A percentile compares a stretch with the other conserved stretches of the same genome.
Evolutionary conservation across 1,140 invertebrate species (phyloP).

Genomic region (Neuroterus valhalla): DNA sequence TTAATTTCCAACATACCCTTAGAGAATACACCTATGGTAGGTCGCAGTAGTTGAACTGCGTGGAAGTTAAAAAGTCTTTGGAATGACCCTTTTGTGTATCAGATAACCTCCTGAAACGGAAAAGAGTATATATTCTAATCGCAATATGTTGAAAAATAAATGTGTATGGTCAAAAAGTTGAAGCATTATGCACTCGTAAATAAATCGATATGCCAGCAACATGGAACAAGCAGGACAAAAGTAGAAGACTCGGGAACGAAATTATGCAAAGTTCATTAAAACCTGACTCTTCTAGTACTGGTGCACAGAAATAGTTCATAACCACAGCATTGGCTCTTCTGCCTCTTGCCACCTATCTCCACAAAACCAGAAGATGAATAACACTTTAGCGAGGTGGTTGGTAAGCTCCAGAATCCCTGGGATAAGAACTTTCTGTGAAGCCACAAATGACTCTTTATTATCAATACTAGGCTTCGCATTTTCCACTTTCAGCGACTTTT

Average conservation of each 20-base stretch:
- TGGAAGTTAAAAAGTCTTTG: too few relatives aligned
- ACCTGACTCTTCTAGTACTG: slow-evolving; percentile 46
- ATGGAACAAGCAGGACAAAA: slow-evolving; percentile 39
- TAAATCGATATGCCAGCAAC: slow-evolving; percentile 55
- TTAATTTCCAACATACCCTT: too few relatives aligned
- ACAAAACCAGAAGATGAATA: slow-evolving; percentile 50
- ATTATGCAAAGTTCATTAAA: slow-evolving; percentile 63
- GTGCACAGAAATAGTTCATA: slow-evolving; percentile 41
- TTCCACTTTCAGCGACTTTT: too few relatives aligned
- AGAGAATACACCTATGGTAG: too few relatives aligned
- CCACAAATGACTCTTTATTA: too few relatives aligned
- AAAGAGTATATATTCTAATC: too few relatives aligned
- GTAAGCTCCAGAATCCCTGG: slow-evolving; percentile 46
- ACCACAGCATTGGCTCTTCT: slow-evolving; percentile 35
- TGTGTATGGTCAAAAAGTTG: slow-evolving; percentile 41
- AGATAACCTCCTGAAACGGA: too few relatives aligned
- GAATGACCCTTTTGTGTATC: too few relatives aligned
- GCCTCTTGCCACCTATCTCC: not conserved
- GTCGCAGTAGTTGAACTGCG: too few relatives aligned
- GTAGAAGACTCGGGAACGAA: slow-evolving; percentile 54
- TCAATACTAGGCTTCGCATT: too few relatives aligned
- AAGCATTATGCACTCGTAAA: slow-evolving; percentile 43
- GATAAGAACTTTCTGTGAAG: slow-evolving; percentile 38
- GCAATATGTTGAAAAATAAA: slow-evolving; percentile 35
- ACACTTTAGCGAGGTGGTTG: slow-evolving; percentile 40